phyloP scores from a whole-genome alignment of 1,140 invertebrate genomes.

The Macrostomum lignano region DNA sequence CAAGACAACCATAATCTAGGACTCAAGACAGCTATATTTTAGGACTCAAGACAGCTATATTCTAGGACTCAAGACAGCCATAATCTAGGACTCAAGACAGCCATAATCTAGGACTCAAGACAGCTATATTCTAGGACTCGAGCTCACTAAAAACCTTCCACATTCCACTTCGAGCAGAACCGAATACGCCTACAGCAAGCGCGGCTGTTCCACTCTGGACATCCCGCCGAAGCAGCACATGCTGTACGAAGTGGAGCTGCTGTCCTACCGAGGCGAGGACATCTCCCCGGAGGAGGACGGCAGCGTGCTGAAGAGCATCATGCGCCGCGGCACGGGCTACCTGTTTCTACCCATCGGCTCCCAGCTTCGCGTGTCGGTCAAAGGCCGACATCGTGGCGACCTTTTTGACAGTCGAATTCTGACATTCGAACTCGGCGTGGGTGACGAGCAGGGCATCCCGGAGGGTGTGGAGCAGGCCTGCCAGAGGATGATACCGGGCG shows the following conservation, averaged over 20 bases:
- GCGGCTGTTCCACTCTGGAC: no score
- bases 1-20: no score
- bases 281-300: constrained; percentile 49
- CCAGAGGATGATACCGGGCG: constrained; percentile 47
- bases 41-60: background rate
- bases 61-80: background rate
- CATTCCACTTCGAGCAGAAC: no score
- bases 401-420: constrained; percentile 47
- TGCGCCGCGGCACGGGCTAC: constrained; percentile 39
- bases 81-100: background rate
- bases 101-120: no score
- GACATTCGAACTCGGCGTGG: constrained; percentile 58
- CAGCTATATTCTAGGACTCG: no score
- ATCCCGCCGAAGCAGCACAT: background rate
- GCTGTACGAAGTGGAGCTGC: background rate
- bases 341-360: no score
- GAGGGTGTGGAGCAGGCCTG: constrained; percentile 56
- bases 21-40: no score
- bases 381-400: constrained; percentile 37
- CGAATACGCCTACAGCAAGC: no score
- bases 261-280: constrained; percentile 39
- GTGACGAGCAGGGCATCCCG: constrained; percentile 40
- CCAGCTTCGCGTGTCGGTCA: no score
- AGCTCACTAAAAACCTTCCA: no score
- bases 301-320: constrained; percentile 42